phyloP scores from a whole-genome alignment of 1,140 invertebrate genomes.

The Neuroterus valhalla region DNA sequence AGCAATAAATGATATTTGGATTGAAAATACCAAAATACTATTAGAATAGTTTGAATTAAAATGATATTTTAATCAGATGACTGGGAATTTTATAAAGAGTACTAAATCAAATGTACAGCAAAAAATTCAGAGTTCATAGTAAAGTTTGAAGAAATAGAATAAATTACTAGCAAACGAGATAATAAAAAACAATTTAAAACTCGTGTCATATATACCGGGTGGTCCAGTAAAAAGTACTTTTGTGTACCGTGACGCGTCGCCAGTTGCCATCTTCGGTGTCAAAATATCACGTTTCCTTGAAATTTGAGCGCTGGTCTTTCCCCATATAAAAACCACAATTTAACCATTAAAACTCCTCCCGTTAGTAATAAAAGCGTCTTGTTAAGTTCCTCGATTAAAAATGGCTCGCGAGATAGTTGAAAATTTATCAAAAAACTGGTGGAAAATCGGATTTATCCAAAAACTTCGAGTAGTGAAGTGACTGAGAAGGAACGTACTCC shows the following conservation, averaged over 20 bases:
- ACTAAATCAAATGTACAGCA: too few relatives aligned
- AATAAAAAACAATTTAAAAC: constrained; percentile 26
- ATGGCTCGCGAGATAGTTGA: background rate
- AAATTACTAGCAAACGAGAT: background rate
- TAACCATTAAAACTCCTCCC: background rate
- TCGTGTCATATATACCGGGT: constrained; percentile 46
- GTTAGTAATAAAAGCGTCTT: background rate
- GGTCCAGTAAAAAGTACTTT: constrained; percentile 57
- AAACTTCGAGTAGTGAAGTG: constrained; percentile 8
- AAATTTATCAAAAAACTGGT: background rate
- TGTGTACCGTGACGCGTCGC: constrained; percentile 36
- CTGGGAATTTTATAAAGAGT: too few relatives aligned
- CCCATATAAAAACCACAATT: background rate
- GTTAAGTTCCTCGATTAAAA: background rate
- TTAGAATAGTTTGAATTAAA: too few relatives aligned
- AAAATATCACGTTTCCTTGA: background rate
- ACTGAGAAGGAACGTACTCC: constrained; percentile 23
- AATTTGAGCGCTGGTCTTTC: constrained; percentile 9
- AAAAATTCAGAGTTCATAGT: too few relatives aligned
- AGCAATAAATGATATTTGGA: too few relatives aligned
- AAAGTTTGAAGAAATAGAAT: too few relatives aligned
- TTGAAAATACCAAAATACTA: too few relatives aligned
- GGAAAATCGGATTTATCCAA: background rate
- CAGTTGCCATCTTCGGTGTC: background rate
- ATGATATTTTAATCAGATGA: too few relatives aligned